These are phyloP conservation scores for Leptopilina drosophilae DNA, from an alignment of 2,888 invertebrate genomes.

Conservation along the genomic window DNA sequence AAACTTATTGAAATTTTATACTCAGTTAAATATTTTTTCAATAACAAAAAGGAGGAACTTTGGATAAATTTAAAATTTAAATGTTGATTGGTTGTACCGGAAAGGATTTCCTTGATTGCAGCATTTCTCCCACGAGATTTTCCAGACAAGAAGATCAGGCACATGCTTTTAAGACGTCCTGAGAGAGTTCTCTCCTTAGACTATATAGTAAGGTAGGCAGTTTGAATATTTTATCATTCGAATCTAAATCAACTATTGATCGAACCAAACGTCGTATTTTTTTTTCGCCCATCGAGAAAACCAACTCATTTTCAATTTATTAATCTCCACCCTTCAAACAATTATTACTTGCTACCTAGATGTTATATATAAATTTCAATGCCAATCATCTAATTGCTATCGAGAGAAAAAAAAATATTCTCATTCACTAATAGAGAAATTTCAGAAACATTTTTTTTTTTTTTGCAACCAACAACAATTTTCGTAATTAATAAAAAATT, in stretches of 20 bases:
- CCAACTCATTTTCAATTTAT: conserved; percentile 1
- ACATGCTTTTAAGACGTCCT: conserved; percentile 33
- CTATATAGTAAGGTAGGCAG: conserved; percentile 18
- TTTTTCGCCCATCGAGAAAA: not conserved
- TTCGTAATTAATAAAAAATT: too few relatives aligned
- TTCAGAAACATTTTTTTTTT: too few relatives aligned
- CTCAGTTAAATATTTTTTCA: not conserved
- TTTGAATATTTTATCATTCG: conserved; percentile 37
- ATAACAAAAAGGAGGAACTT: not conserved
- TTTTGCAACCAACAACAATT: too few relatives aligned
- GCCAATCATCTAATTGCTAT: too few relatives aligned
- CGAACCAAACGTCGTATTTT: not conserved
- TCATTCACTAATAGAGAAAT: too few relatives aligned
- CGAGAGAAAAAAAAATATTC: not conserved
- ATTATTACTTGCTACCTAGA: not conserved
- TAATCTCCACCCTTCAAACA: not conserved
- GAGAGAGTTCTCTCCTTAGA: conserved; percentile 24
- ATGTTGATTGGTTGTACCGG: conserved; percentile 23
- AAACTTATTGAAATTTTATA: not conserved
- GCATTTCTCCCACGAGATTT: conserved; percentile 31
- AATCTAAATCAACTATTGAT: conserved; percentile 33
- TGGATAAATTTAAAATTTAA: conserved; percentile 22
- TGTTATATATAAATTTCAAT: not conserved
- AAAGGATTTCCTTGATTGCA: conserved; percentile 39
- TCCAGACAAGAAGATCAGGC: conserved; percentile 33